Base-by-base conservation (phyloP, 2,797 vertebrate species). In the Sardinella longiceps region DNA sequence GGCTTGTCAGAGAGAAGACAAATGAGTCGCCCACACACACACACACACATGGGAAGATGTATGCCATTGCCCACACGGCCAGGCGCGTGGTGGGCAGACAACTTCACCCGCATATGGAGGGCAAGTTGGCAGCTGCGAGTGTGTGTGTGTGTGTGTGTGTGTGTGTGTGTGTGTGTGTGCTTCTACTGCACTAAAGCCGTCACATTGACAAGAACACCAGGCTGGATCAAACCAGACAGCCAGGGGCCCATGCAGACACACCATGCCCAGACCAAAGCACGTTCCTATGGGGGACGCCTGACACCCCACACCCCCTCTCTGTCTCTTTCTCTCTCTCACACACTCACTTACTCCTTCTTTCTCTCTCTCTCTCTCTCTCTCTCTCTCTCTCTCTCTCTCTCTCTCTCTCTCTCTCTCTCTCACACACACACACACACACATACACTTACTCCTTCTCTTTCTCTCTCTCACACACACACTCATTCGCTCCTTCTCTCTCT, bases 211-310 rank as follows among this genome's bases (percentile, higher is more conserved):
- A 33, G 91, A 92, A 92, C 91, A 90, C 91, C 90, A 88, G 86
- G 85, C 90, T 85, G 88, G 90, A 91, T 92, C 92, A 92, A 92
- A 92, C 88, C 90, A 89, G 84, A 87, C 85, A 85, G 87, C 85
- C 84, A 83, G 83, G 82, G 80, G 85, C 82, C 87, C 63, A n/a
- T n/a, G n/a, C n/a, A 45, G 45, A 84, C 83, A 80, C 88, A 85
- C 39, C 4, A 86, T 53, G 28, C 84, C 88, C 83, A 82, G 81
- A 86, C 86, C 88, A 85, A 43, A 3, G 84, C 84, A 86, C 82
- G 74, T 77, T 89, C 82, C 60, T 85, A 58, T 2, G 63, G 63
- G 30, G 63, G 63, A 30, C 60, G n/a, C n/a, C n/a, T n/a, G 43
- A 43, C 43, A 1, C 30, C n/a, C 30, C 60, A 28, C n/a, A 28